phyloP scores from a whole-genome alignment of 2,888 invertebrate species.

The Anodontia alba region DNA sequence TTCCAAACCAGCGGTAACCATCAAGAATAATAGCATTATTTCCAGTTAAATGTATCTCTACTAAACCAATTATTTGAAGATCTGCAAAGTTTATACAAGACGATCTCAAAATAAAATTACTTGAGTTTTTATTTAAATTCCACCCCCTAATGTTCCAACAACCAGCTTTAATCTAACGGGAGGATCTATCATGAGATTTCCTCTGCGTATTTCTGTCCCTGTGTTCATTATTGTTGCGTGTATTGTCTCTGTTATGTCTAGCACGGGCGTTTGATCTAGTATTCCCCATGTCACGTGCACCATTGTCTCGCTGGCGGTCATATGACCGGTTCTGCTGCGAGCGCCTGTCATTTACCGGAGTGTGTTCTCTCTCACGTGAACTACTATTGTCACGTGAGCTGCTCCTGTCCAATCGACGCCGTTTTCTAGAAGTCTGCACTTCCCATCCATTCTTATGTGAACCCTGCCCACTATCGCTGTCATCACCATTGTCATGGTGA shows the following conservation, averaged over 20 bases:
- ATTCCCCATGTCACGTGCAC: background rate
- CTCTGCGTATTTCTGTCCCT: background rate
- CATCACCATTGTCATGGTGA: background rate
- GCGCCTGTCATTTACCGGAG: background rate
- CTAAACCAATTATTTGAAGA: slow-evolving; percentile 18
- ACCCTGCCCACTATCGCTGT: background rate
- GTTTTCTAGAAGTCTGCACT: background rate
- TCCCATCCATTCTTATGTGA: background rate
- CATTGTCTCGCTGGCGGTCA: background rate
- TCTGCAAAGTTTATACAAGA: slow-evolving; percentile 26
- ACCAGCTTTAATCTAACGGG: slow-evolving; percentile 1
- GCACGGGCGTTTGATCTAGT: background rate
- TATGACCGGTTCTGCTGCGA: background rate
- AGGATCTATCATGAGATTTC: background rate
- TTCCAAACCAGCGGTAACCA: slow-evolving; percentile 29
- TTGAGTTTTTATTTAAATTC: background rate
- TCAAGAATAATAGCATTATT: background rate
- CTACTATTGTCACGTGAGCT: background rate
- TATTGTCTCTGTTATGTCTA: background rate
- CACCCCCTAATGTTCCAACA: slow-evolving; percentile 14
- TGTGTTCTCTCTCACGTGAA: background rate
- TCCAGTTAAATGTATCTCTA: background rate
- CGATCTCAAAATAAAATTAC: slow-evolving; percentile 8
- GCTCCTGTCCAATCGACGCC: background rate
- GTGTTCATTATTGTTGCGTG: background rate